These are phyloP conservation scores for Circaetus cinerascens DNA, from an alignment of 2,113 vertebrate species.

Conservation along the genomic window DNA sequence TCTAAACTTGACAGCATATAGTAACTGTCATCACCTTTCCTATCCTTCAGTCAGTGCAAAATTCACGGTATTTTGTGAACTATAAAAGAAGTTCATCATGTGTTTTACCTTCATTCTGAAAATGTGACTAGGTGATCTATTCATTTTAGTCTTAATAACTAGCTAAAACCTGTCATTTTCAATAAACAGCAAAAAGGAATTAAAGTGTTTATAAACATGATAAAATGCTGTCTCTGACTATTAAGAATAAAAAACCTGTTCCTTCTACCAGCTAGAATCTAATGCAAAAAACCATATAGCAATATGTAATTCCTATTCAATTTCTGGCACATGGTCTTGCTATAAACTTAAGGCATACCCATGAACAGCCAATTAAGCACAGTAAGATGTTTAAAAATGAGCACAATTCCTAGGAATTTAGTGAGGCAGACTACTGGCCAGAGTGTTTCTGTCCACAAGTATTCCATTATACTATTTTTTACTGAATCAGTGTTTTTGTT, in stretches of 20 bases:
- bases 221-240: background rate
- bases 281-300: background rate
- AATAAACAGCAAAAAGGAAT: background rate
- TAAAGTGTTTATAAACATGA: background rate
- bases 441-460: background rate
- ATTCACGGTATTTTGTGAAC: background rate
- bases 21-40: background rate
- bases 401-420: background rate
- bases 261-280: background rate
- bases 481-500: background rate
- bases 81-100: background rate
- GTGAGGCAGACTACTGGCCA: background rate
- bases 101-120: background rate
- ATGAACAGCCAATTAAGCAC: background rate
- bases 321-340: background rate
- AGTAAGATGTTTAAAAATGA: background rate
- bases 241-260: background rate
- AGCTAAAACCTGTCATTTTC: background rate
- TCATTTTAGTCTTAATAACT: background rate
- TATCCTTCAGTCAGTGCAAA: background rate
- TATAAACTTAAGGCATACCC: background rate
- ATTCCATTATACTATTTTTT: background rate
- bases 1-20: background rate
- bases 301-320: background rate
- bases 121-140: background rate